Percentiles rank a stretch among this genome's conserved stretches.
These are phyloP conservation scores for Pseudopleuronectes americanus DNA, from an alignment of 2,797 vertebrate species.

Conservation along the genomic window DNA sequence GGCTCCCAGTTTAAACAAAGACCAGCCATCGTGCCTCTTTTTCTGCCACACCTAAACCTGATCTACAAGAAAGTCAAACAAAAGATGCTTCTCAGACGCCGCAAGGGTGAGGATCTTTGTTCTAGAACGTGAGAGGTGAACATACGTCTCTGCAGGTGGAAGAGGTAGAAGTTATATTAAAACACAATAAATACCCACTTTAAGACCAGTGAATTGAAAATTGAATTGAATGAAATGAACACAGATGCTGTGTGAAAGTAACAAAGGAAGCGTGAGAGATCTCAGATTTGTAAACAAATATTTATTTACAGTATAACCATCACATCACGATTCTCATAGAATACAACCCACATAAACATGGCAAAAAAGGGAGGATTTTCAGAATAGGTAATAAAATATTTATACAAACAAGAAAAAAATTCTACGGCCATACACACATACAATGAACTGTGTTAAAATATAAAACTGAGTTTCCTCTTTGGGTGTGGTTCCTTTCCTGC, in stretches of 20 bases:
- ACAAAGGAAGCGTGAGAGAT: constrained; percentile 11
- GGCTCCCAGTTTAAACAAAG: constrained; percentile 44
- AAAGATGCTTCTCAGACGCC: constrained; percentile 34
- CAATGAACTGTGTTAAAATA: constrained; percentile 5
- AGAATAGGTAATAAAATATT: constrained; percentile 12
- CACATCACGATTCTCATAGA: constrained; percentile 39
- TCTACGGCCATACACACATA: constrained; percentile 21
- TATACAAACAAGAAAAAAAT: neutral
- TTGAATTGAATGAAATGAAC: neutral
- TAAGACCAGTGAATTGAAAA: too few relatives aligned
- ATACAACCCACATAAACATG: constrained; percentile 20
- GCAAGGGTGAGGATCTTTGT: neutral
- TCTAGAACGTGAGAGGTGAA: neutral
- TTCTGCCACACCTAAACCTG: constrained; percentile 77
- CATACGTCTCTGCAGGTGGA: neutral
- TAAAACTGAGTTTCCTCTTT: constrained; percentile 12
- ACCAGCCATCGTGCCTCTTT: constrained; percentile 13
- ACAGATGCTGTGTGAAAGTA: constrained; percentile 2
- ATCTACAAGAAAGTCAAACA: constrained; percentile 55
- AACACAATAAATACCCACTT: neutral
- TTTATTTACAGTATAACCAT: constrained; percentile 73
- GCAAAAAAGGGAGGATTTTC: neutral
- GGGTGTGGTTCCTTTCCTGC: constrained; percentile 42
- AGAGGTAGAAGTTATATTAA: neutral
- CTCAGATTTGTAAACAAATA: constrained; percentile 63